Percentiles rank a stretch among this genome's conserved stretches.
Conservation (phyloP, 2,888 invertebrate species). For the Pammene aurita region DNA sequence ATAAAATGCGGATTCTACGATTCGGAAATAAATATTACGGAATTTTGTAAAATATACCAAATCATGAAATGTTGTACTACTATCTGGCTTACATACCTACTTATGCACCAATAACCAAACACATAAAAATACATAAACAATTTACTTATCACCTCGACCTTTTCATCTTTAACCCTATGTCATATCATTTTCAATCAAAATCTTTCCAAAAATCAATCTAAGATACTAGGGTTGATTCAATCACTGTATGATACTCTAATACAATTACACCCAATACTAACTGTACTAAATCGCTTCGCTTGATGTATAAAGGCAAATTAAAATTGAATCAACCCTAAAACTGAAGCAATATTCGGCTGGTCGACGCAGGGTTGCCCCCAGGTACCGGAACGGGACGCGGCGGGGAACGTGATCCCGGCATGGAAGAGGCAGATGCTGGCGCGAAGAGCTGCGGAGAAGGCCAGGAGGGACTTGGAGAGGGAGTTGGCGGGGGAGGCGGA, state of each 20-base stretch:
- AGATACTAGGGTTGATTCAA: conserved; percentile 40
- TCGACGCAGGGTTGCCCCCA: conserved; percentile 82
- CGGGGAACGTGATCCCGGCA: conserved; percentile 94
- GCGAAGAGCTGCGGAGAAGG: conserved; percentile 96
- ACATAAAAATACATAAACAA: too few relatives aligned
- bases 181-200: background rate
- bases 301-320: conserved; percentile 34
- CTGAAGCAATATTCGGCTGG: conserved; percentile 60
- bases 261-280: conserved; percentile 14
- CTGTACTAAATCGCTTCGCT: conserved; percentile 35
- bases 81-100: too few relatives aligned
- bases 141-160: conserved; percentile 30
- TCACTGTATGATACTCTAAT: conserved; percentile 33
- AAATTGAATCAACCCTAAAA: conserved; percentile 40
- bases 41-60: too few relatives aligned
- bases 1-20: too few relatives aligned
- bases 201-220: background rate
- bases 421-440: conserved; percentile 99
- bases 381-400: conserved; percentile 94
- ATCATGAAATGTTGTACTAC: too few relatives aligned
- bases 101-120: too few relatives aligned
- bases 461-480: conserved; percentile 94
- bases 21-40: too few relatives aligned
- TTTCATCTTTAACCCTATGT: conserved; percentile 8
- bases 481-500: conserved; percentile 92